Percentiles rank a stretch among this genome's conserved stretches.
phyloP scores from a whole-genome alignment of 1,140 invertebrate genomes.

The Bicyclus anynana region DNA sequence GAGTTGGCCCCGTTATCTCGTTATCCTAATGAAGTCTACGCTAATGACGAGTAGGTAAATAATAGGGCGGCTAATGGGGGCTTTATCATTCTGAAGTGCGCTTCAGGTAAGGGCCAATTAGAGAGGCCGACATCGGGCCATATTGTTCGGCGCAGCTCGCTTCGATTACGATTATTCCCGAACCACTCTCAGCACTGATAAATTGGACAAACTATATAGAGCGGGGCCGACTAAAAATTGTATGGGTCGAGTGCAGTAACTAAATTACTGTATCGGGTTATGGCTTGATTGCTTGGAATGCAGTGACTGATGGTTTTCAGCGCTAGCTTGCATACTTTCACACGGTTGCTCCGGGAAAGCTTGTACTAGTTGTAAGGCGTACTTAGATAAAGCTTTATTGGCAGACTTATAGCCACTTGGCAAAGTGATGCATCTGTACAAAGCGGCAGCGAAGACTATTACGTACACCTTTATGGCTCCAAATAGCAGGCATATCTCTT shows the following conservation, averaged over 20 bases:
- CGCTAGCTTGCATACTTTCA: neutral
- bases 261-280: neutral
- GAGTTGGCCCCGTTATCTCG: conserved; percentile 73
- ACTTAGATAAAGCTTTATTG: neutral
- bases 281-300: neutral
- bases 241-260: neutral
- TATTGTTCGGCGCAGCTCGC: conserved; percentile 73
- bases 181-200: conserved; percentile 70
- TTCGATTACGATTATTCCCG: conserved; percentile 75
- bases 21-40: conserved; percentile 77
- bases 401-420: neutral
- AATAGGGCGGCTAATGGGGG: conserved; percentile 76
- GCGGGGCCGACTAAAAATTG: neutral
- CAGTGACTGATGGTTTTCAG: neutral
- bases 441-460: no score
- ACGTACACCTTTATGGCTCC: no score
- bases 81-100: conserved; percentile 77
- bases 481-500: neutral
- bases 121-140: conserved; percentile 72
- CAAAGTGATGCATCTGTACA: no score
- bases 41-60: conserved; percentile 78
- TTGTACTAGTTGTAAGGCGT: neutral
- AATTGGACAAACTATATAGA: conserved; percentile 66
- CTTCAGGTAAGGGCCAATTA: conserved; percentile 77
- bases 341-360: neutral